Base-by-base conservation (phyloP, 2,113 vertebrate species). In the Chlamydotis undulata region DNA sequence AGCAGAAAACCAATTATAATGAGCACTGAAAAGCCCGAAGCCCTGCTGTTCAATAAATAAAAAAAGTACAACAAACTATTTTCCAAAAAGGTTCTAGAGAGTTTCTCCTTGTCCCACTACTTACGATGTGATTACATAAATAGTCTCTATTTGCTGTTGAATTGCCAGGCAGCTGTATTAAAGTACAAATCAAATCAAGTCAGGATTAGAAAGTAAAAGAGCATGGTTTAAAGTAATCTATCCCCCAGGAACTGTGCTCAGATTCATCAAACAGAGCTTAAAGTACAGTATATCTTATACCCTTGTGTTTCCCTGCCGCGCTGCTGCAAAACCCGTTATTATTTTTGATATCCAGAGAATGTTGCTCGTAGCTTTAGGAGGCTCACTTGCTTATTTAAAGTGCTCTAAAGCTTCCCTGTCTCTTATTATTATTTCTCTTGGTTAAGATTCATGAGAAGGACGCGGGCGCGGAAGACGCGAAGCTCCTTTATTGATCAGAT, bases 1-100 rank as follows among this genome's bases (percentile, higher is more conserved):
- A 98, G 98, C 98, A 98, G 98, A 99, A 99, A 99, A 99, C 98
- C 97, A 98, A 98, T 98, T 99, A 98, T 99, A 98, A 98, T 98
- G 98, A 98, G 98, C 98, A 98, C 97, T 96, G 97, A 98, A 98
- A 98, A 98, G 98, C 98, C 98, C 6, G 98, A 96, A 99, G 98
- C 98, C 98, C 98, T 98, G 97, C 98, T 97, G 97, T 98, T 98
- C 98, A 98, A 98, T 98, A 99, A 98, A 99, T 98, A 98, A 98
- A 98, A 97, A 97, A 98, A 98, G 98, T 98, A 98, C 97, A 98
- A 97, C 98, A 98, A 98, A 98, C 98, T 98, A 97, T 98, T 98
- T 98, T 98, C 98, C 98, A 98, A 97, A 98, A 98, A 98, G 98
- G 98, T 98, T 98, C 97, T 97, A 94, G 98, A 98, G 98, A 98